Evolutionary conservation across 2,797 vertebrate species (phyloP).

Genomic region (Bovichtus variegatus): DNA sequence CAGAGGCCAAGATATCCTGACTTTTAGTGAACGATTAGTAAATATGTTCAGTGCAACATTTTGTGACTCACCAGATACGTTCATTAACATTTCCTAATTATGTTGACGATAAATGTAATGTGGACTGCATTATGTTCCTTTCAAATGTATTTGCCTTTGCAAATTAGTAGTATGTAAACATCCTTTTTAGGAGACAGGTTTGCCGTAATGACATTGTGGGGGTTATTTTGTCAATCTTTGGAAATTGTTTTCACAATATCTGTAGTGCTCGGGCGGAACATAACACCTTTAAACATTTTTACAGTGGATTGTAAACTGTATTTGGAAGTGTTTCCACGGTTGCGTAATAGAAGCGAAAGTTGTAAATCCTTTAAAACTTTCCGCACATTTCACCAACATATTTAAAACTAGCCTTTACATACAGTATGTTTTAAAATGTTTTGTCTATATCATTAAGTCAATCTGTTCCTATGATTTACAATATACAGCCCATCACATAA

Average conservation of each 20-base stretch:
- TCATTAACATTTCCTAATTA: background rate
- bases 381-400: background rate
- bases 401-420: constrained; percentile 4
- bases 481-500: constrained; percentile 64
- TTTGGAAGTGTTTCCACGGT: background rate
- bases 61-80: background rate
- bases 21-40: background rate
- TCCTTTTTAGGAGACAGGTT: too few species aligned
- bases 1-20: background rate
- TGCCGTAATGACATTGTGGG: too few species aligned
- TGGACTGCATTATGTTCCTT: too few species aligned
- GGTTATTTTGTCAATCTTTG: too few species aligned
- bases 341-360: background rate
- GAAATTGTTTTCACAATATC: background rate
- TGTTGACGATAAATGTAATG: background rate
- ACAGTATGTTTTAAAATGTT: constrained; percentile 21
- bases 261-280: fast-evolving
- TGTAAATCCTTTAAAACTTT: constrained; percentile 1
- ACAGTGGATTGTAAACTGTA: background rate
- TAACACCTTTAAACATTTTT: constrained; percentile 20
- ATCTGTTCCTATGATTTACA: constrained; percentile 47
- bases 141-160: too few species aligned
- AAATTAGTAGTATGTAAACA: too few species aligned
- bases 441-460: constrained; percentile 36
- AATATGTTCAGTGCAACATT: background rate